Percentiles rank a stretch among this genome's conserved stretches.
Evolutionary conservation across 2,888 invertebrate genomes (phyloP).

Genomic region (Clistopyga incitator): DNA sequence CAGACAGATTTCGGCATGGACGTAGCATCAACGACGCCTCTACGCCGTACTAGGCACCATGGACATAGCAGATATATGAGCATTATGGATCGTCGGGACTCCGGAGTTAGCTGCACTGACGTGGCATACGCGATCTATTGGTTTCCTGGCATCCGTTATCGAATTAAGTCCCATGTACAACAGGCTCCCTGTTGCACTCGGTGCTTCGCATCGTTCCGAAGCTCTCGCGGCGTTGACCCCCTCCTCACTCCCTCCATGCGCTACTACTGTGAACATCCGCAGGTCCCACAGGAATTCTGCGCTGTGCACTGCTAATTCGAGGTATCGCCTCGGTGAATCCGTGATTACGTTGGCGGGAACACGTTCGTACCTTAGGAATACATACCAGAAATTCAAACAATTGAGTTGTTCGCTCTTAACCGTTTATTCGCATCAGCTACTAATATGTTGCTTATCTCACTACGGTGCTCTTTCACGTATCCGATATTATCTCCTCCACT

Average conservation of each 20-base stretch:
- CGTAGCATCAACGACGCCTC: slow-evolving; percentile 51
- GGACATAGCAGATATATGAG: slow-evolving; percentile 1
- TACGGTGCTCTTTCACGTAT: background rate
- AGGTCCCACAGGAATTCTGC: slow-evolving; percentile 60
- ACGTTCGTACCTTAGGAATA: slow-evolving; percentile 36
- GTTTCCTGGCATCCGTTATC: slow-evolving; percentile 57
- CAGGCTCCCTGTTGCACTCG: background rate
- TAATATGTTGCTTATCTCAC: background rate
- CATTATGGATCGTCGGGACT: slow-evolving; percentile 37
- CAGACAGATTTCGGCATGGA: too few species aligned
- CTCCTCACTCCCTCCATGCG: slow-evolving; percentile 1
- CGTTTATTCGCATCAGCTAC: background rate
- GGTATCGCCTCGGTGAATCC: slow-evolving; percentile 61
- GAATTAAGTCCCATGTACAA: slow-evolving; percentile 60
- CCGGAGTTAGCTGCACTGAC: slow-evolving; percentile 41
- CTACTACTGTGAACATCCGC: slow-evolving; percentile 9
- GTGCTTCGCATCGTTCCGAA: slow-evolving; percentile 7
- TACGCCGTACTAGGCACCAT: slow-evolving; percentile 40
- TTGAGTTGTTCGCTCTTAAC: slow-evolving; percentile 17
- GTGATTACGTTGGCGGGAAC: slow-evolving; percentile 61
- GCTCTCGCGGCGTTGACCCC: background rate
- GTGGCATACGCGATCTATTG: slow-evolving; percentile 59
- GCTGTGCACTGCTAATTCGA: slow-evolving; percentile 64
- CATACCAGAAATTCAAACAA: slow-evolving; percentile 52
- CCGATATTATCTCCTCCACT: background rate